These are phyloP conservation scores for Labeo calbasu DNA, from an alignment of 2,797 vertebrate genomes.

Conservation along the genomic window DNA sequence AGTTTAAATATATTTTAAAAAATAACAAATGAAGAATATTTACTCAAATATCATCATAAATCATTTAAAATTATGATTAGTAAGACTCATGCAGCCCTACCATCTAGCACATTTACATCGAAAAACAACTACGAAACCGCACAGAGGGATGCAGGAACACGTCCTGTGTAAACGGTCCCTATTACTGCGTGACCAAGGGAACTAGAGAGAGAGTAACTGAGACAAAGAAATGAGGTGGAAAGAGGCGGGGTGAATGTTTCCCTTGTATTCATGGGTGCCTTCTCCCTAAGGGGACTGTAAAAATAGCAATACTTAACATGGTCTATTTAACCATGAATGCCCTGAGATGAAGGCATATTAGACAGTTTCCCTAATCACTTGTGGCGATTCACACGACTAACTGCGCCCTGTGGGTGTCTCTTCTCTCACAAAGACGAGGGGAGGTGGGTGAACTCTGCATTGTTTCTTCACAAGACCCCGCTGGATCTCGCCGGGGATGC, in stretches of 20 bases:
- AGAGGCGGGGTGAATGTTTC: conserved; percentile 34
- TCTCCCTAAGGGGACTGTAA: conserved; percentile 46
- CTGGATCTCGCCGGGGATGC: not conserved
- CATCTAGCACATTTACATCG: not conserved
- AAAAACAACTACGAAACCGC: not conserved
- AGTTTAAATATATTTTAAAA: not conserved
- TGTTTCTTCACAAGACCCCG: conserved; percentile 14
- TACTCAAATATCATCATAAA: not conserved
- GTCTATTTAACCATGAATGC: conserved; percentile 74
- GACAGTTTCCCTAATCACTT: conserved; percentile 71
- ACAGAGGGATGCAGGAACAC: conserved; percentile 20
- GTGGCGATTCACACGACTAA: conserved; percentile 51
- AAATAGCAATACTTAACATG: conserved; percentile 67
- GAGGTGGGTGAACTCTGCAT: not conserved
- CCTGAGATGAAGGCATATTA: conserved; percentile 71
- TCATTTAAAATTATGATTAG: not conserved
- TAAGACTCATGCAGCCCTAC: not conserved
- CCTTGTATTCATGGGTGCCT: conserved; percentile 46
- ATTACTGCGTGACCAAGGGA: conserved; percentile 4
- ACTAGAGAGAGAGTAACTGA: conserved; percentile 13
- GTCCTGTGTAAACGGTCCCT: conserved; percentile 9
- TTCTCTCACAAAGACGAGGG: not conserved
- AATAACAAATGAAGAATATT: not conserved
- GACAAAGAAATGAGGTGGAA: conserved; percentile 37
- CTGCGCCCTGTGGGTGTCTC: conserved; percentile 36